Percentiles rank a stretch among this genome's conserved stretches.
These are phyloP conservation scores for Neolamprologus tretocephalus DNA, from an alignment of 2,113 vertebrate species.

Conservation along the genomic window DNA sequence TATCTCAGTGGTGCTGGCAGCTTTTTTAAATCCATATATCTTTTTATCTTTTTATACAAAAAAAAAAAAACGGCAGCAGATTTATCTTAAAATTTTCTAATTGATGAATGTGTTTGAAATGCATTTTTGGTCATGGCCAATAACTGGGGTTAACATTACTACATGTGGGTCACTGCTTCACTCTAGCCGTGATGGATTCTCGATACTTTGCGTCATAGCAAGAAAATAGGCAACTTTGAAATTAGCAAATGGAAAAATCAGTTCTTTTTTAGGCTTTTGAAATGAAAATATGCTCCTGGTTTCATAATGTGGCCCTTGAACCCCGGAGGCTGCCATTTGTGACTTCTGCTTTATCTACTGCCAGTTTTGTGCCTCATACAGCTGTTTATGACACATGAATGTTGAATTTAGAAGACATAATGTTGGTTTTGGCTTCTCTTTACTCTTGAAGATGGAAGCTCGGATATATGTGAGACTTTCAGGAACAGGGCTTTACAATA, in stretches of 20 bases:
- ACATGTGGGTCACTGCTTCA: not conserved
- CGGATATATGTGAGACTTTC: not conserved
- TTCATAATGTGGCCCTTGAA: not conserved
- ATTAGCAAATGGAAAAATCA: not conserved
- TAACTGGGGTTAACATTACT: not conserved
- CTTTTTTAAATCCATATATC: not conserved
- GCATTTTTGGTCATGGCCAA: not conserved
- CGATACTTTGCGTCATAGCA: not conserved
- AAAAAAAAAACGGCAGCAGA: not conserved
- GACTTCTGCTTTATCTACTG: not conserved
- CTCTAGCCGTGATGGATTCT: not conserved
- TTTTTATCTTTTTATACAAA: not conserved
- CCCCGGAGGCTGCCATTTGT: not conserved
- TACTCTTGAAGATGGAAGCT: not conserved
- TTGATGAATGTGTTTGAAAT: not conserved
- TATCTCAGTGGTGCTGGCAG: not conserved
- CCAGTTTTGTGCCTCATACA: not conserved
- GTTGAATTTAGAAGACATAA: not conserved
- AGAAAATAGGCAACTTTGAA: not conserved
- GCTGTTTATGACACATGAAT: not conserved
- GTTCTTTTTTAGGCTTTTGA: not conserved
- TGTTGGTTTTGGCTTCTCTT: not conserved
- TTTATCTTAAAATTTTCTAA: not conserved
- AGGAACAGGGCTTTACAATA: not conserved
- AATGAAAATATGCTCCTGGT: not conserved